Base-by-base conservation (phyloP, 2,888 invertebrate species). In the Oeneis ivallda region DNA sequence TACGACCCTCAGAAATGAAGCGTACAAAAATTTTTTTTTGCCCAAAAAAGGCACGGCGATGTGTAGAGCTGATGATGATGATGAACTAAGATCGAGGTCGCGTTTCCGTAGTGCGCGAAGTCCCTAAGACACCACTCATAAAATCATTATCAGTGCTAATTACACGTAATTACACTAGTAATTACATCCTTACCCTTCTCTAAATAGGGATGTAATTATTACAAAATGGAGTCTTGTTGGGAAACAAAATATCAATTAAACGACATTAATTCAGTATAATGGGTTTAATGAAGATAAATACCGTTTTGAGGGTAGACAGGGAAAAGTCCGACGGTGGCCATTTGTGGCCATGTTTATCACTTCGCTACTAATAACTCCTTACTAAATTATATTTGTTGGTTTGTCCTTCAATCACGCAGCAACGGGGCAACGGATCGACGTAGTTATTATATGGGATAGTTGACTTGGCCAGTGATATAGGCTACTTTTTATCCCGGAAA, bases 211-310 rank as follows among this genome's bases (percentile, higher is more conserved):
- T 10, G 58, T 64, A 52, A 64, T 64, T 59, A 64, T 59, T 15
- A 59, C 64, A 64, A 59, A 64, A 64, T 59, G 64, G 64, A 17
- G 58, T 58, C 64, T 17, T 59, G 52, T 53, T 45, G 32, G 17
- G 11, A 17, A 59, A 58, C 58, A 53, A 34, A 64, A 62, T 47
- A 60, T 37, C 37, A 47, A 62, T 62, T 62, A 54, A 60, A 60
- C 17, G 10, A 60, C 47, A 49, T 60, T 60, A 60, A 60, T 60
- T 60, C 11, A 8, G 37, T 49, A 19, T 19, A 60, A 60, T 60
- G 49, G 60, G 4, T 6, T 49, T 59, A 49, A 54, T 60, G 60
- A 34, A 11, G 37, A 13, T 65, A 54, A 65, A 65, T 64, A 60
- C 11, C 5, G 26, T 50, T 19, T n/a, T 26, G 58, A 32, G 52